These are phyloP conservation scores for Lepus europaeus DNA, from an alignment of 2,113 vertebrate genomes.

Conservation along the genomic window DNA sequence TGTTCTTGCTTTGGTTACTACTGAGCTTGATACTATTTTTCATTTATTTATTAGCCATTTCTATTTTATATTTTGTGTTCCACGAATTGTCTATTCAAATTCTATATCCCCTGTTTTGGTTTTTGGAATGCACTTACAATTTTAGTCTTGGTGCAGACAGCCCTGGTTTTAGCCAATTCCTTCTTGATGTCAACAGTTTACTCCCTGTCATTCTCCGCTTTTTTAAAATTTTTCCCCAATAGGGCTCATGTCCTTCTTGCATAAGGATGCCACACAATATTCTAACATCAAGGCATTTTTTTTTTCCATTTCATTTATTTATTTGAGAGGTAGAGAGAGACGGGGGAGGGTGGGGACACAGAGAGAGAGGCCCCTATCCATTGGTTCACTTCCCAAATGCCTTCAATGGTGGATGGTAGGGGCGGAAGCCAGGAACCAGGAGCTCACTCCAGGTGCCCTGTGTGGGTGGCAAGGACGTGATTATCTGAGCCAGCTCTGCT, in stretches of 20 bases:
- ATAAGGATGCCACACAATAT: background rate
- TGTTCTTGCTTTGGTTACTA: constrained; percentile 4
- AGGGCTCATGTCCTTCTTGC: background rate
- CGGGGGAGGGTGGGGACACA: no score
- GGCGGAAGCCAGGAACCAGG: no score
- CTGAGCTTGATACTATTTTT: constrained; percentile 19
- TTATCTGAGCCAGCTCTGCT: no score
- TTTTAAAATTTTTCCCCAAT: background rate
- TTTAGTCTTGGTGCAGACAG: background rate
- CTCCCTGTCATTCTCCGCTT: background rate
- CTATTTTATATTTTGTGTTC: background rate
- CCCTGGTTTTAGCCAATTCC: background rate
- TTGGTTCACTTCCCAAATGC: no score
- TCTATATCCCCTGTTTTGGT: background rate
- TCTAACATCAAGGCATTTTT: background rate
- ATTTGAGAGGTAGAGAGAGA: no score
- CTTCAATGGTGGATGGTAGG: no score
- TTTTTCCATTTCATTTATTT: no score
- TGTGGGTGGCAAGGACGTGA: no score
- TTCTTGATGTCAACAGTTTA: background rate
- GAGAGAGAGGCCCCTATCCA: no score
- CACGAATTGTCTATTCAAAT: background rate
- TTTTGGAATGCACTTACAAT: background rate
- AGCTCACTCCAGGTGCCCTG: no score
- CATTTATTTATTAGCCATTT: background rate